Conservation (phyloP, 92 coral and sea anemone genomes). For the Parazoanthus swiftii region DNA sequence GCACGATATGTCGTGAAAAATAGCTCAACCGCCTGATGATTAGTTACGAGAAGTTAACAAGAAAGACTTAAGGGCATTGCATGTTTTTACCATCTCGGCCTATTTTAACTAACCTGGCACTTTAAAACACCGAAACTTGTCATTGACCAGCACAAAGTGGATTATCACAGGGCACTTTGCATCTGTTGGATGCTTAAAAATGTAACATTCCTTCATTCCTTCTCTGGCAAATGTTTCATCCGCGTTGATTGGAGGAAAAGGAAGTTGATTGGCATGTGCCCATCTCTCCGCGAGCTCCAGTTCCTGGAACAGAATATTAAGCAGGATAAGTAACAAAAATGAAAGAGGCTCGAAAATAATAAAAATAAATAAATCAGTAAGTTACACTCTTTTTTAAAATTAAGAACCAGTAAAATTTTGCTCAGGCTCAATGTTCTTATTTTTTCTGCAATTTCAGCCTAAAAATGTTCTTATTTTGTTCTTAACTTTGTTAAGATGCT, state of each 20-base stretch:
- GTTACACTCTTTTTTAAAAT: too few species aligned
- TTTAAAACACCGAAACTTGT: conserved; percentile 53
- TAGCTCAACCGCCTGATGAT: too few species aligned
- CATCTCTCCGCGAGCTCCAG: conserved; percentile 71
- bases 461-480: too few species aligned
- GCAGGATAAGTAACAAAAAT: neutral
- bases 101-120: conserved; percentile 58
- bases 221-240: conserved; percentile 53
- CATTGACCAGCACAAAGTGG: conserved; percentile 73
- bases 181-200: conserved; percentile 62
- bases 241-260: conserved; percentile 74
- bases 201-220: conserved; percentile 77
- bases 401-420: too few species aligned
- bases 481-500: too few species aligned
- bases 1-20: too few species aligned
- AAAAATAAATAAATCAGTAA: neutral
- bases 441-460: too few species aligned
- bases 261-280: conserved; percentile 64
- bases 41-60: too few species aligned
- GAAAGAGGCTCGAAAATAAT: neutral
- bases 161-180: conserved; percentile 64
- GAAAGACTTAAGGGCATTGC: too few species aligned
- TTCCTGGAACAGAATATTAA: conserved; percentile 48
- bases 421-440: too few species aligned
- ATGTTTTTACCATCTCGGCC: neutral